A percentile compares a stretch with the other conserved stretches of the same genome.
These are phyloP conservation scores for Lithobius niger DNA, from an alignment of 1,140 invertebrate genomes.

Conservation along the genomic window DNA sequence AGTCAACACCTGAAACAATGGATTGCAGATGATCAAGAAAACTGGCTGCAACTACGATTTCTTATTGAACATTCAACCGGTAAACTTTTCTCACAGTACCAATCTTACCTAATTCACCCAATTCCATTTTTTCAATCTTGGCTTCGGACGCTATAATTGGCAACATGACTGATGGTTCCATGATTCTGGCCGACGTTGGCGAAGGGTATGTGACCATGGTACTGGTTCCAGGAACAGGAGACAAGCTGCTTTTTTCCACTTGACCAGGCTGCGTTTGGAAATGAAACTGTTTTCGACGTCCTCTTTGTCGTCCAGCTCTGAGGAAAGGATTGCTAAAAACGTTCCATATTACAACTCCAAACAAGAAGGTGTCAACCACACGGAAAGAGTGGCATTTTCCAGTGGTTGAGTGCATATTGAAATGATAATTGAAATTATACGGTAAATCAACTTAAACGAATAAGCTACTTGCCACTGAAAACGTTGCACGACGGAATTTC, in stretches of 20 bases:
- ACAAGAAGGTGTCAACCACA: neutral
- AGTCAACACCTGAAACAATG: neutral
- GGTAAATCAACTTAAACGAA: too few relatives aligned
- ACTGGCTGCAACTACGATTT: too few relatives aligned
- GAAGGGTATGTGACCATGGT: neutral
- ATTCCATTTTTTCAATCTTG: slow-evolving; percentile 1
- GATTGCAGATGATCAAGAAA: neutral
- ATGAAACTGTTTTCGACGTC: neutral
- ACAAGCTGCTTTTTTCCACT: too few relatives aligned
- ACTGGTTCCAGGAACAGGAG: neutral
- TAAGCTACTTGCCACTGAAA: too few relatives aligned
- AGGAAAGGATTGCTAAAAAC: neutral
- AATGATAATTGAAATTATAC: too few relatives aligned
- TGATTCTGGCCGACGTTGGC: too few relatives aligned
- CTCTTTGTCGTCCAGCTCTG: neutral
- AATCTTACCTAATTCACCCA: slow-evolving; percentile 6
- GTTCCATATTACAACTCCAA: neutral
- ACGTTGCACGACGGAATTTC: too few relatives aligned
- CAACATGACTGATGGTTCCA: too few relatives aligned
- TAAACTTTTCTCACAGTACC: neutral
- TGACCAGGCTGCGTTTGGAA: neutral
- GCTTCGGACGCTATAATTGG: neutral
- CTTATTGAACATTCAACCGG: neutral
- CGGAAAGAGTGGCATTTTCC: too few relatives aligned
- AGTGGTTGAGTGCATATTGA: too few relatives aligned